Percentiles rank a stretch among this genome's conserved stretches.
Evolutionary conservation across 2,888 invertebrate species (phyloP).

Genomic region (Glaucopsyche alexis): DNA sequence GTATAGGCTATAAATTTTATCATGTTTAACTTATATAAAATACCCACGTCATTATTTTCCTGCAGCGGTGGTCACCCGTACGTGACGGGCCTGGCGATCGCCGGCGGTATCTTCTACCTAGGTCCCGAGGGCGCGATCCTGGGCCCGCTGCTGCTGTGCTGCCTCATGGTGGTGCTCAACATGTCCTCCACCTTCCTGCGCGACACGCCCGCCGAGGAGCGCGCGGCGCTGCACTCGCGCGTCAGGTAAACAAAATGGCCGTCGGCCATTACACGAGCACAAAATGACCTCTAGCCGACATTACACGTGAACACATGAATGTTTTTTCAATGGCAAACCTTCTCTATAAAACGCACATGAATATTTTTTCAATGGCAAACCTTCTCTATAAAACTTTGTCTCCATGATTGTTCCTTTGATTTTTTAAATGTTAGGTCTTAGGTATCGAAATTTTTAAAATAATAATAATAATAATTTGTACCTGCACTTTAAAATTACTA

Average conservation of each 20-base stretch:
- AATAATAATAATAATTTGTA: not conserved
- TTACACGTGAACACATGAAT: not conserved
- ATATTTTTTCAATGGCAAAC: too few relatives aligned
- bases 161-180: conserved; percentile 95
- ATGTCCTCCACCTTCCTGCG: conserved; percentile 86
- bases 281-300: not conserved
- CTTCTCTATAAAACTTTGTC: too few relatives aligned
- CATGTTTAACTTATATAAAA: too few relatives aligned
- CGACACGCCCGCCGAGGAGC: conserved; percentile 83
- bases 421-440: too few relatives aligned
- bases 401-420: too few relatives aligned
- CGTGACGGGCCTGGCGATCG: conserved; percentile 97
- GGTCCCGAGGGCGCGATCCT: conserved; percentile 98
- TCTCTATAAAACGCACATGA: too few relatives aligned
- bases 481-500: not conserved
- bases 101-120: conserved; percentile 98
- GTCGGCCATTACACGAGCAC: not conserved
- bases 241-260: conserved; percentile 64
- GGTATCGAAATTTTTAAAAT: too few relatives aligned
- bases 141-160: conserved; percentile 96
- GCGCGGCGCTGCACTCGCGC: conserved; percentile 69
- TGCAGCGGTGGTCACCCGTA: conserved; percentile 96
- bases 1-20: too few relatives aligned
- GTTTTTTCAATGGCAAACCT: too few relatives aligned
- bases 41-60: conserved; percentile 30